phyloP scores from a whole-genome alignment of 1,140 invertebrate genomes.

The Caenorhabditis elegans region WBcel235 BX284602.5:10859501-10860000 shows the following conservation, averaged over 20 bases:
- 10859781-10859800: background rate
- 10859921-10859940: constrained; percentile 13
- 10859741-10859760: background rate
- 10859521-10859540: background rate
- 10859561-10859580: background rate
- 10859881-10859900: background rate
- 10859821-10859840: constrained; percentile 4
- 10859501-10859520: background rate
- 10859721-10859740: constrained; percentile 4
- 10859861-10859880: constrained; percentile 12
- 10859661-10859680: constrained; percentile 5
- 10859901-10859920: background rate
- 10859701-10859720: constrained; percentile 17
- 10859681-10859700: constrained; percentile 8
- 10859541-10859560: background rate
- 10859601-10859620: background rate
- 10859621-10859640: constrained; percentile 7
- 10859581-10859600: background rate
- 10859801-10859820: constrained; percentile 19
- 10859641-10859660: background rate
- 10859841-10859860: background rate
- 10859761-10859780: background rate
- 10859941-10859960: background rate
- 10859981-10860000: constrained; percentile 2
- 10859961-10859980: constrained; percentile 20